A percentile compares a stretch with the other conserved stretches of the same genome.
Conservation (phyloP, 2,797 vertebrate species). For the Diplodus sargus region DNA sequence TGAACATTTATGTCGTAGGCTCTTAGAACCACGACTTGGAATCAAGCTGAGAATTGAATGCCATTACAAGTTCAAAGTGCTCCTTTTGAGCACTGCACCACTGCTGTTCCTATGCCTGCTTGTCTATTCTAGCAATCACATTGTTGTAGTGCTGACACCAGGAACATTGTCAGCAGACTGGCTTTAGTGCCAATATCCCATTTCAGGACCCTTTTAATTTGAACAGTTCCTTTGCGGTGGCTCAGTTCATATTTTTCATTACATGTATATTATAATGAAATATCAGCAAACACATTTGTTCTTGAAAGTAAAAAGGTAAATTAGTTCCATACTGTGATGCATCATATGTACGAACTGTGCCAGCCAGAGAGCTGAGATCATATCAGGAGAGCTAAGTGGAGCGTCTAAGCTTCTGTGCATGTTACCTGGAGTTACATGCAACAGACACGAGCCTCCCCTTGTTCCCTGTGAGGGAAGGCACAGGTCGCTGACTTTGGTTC, state of each 20-base stretch:
- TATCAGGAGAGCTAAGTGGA: constrained; percentile 14
- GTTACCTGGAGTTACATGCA: constrained; percentile 36
- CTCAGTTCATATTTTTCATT: not conserved
- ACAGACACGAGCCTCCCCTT: constrained; percentile 26
- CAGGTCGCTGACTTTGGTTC: constrained; percentile 33
- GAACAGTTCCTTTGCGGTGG: constrained; percentile 8
- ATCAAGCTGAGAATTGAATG: constrained; percentile 74
- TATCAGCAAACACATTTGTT: constrained; percentile 8
- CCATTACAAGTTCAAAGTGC: constrained; percentile 74
- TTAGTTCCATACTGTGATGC: not conserved
- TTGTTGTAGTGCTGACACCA: constrained; percentile 72
- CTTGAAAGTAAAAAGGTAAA: not conserved
- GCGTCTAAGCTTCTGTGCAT: constrained; percentile 27
- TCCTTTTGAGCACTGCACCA: constrained; percentile 68
- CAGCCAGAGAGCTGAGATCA: constrained; percentile 25
- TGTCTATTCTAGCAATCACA: constrained; percentile 60
- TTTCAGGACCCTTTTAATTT: constrained; percentile 32
- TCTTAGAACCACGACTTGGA: constrained; percentile 60
- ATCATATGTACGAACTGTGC: constrained; percentile 14
- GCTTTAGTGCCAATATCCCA: constrained; percentile 53
- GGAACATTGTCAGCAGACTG: constrained; percentile 65
- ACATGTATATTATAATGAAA: constrained; percentile 8
- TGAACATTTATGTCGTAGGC: constrained; percentile 66
- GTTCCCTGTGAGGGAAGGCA: constrained; percentile 29
- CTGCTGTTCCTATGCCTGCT: constrained; percentile 48